Percentiles rank a stretch among this genome's conserved stretches.
Evolutionary conservation across 1,140 invertebrate genomes (phyloP).

Genomic region (Odontomachus brunneus): DNA sequence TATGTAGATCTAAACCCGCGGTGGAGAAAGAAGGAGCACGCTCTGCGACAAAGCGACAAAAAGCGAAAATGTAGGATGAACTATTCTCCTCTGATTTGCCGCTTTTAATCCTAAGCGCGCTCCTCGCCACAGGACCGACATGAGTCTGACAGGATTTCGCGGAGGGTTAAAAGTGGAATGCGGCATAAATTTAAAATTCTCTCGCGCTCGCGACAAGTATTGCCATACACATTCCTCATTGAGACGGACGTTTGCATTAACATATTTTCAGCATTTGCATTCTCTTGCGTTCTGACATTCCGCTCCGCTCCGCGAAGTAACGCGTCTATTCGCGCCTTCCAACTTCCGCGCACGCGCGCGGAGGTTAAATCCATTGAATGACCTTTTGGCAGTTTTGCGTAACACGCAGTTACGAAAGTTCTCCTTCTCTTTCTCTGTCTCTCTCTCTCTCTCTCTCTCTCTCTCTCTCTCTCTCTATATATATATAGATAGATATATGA

Average conservation of each 20-base stretch:
- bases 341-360: conserved; percentile 5
- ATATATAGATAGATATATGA: background rate
- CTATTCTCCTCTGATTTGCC: conserved; percentile 36
- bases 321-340: background rate
- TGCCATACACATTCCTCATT: conserved; percentile 42
- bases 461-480: too few relatives aligned
- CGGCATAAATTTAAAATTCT: conserved; percentile 35
- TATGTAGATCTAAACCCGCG: conserved; percentile 31
- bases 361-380: conserved; percentile 27
- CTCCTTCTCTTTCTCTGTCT: too few relatives aligned
- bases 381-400: conserved; percentile 33
- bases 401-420: conserved; percentile 25
- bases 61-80: conserved; percentile 38
- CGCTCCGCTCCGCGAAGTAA: background rate
- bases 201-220: conserved; percentile 41
- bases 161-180: conserved; percentile 42
- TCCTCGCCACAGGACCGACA: conserved; percentile 11
- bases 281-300: background rate
- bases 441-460: too few relatives aligned
- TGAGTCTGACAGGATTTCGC: conserved; percentile 31
- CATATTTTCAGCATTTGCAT: conserved; percentile 44
- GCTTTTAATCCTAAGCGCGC: conserved; percentile 35
- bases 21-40: background rate
- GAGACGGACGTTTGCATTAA: conserved; percentile 26
- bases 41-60: conserved; percentile 15